Conservation (phyloP, 2,797 vertebrate species). For the Parauchenoglanis punctatus region DNA sequence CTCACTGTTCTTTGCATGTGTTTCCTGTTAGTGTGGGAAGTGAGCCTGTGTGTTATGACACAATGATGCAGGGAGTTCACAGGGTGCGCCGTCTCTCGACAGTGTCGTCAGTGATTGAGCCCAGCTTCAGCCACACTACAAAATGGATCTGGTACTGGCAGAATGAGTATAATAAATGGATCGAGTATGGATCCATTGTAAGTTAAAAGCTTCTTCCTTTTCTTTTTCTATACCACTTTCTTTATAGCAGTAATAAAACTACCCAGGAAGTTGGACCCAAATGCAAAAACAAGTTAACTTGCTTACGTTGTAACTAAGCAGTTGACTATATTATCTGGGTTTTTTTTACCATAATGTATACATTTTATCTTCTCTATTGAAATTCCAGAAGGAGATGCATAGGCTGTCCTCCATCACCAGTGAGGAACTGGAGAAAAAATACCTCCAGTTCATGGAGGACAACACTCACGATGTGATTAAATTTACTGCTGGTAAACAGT, state of each 20-base stretch:
- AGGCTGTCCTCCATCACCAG: slow-evolving; percentile 50
- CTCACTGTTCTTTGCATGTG: background rate
- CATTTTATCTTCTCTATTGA: too few relatives aligned
- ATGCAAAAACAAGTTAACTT: background rate
- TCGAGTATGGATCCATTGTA: slow-evolving; percentile 48
- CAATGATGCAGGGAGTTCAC: slow-evolving; percentile 46
- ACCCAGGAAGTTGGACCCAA: background rate
- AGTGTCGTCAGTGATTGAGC: slow-evolving; percentile 49
- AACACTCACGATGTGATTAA: slow-evolving; percentile 24
- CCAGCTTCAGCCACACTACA: slow-evolving; percentile 51
- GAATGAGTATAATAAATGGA: slow-evolving; percentile 50
- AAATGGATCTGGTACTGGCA: slow-evolving; percentile 61
- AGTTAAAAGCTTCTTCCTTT: background rate
- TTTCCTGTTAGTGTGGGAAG: slow-evolving; percentile 22
- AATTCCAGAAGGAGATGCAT: slow-evolving; percentile 50
- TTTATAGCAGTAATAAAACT: background rate
- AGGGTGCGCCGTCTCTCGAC: slow-evolving; percentile 58
- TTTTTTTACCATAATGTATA: background rate
- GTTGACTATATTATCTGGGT: background rate
- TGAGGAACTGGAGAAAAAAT: slow-evolving; percentile 55
- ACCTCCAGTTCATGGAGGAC: slow-evolving; percentile 30
- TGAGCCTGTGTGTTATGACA: slow-evolving; percentile 47
- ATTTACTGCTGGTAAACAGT: slow-evolving; percentile 46
- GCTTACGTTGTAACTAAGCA: background rate
- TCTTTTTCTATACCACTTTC: background rate